A percentile compares a stretch with the other conserved stretches of the same genome.
Conservation (phyloP, 2,888 invertebrate species). For the Amphiduros pacificus region DNA sequence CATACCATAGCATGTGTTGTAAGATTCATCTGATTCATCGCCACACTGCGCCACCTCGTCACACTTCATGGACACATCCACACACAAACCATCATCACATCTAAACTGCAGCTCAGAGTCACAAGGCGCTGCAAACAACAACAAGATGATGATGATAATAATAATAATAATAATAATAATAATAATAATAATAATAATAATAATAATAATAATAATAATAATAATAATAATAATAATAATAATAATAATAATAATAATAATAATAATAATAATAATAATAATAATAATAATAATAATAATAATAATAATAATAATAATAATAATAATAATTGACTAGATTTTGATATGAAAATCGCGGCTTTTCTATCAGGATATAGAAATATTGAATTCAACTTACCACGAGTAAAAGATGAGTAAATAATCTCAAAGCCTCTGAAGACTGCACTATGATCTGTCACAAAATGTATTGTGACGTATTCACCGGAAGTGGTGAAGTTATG, state of each 20-base stretch:
- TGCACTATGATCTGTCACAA: slow-evolving; percentile 4
- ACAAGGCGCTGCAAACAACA: background rate
- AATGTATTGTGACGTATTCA: slow-evolving; percentile 1
- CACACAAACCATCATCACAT: background rate
- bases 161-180: too few species aligned
- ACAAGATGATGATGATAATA: too few species aligned
- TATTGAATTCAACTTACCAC: slow-evolving; percentile 8
- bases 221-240: too few species aligned
- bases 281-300: too few species aligned
- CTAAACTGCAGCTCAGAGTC: background rate
- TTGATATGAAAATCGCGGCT: background rate
- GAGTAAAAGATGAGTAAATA: background rate
- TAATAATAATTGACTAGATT: background rate
- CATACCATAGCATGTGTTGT: background rate
- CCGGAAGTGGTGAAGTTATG: background rate
- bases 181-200: too few species aligned
- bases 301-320: background rate
- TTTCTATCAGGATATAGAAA: background rate
- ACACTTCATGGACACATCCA: background rate
- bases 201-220: too few species aligned
- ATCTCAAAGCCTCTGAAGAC: slow-evolving; percentile 6
- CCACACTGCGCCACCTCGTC: slow-evolving; percentile 2
- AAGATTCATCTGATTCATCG: slow-evolving; percentile 3
- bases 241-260: too few species aligned
- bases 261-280: too few species aligned